Evolutionary conservation across 64 coral and sea anemone species (phyloP), one percentile per base, ranked within the genome.

Genomic region (Exaiptasia diaphana): DNA sequence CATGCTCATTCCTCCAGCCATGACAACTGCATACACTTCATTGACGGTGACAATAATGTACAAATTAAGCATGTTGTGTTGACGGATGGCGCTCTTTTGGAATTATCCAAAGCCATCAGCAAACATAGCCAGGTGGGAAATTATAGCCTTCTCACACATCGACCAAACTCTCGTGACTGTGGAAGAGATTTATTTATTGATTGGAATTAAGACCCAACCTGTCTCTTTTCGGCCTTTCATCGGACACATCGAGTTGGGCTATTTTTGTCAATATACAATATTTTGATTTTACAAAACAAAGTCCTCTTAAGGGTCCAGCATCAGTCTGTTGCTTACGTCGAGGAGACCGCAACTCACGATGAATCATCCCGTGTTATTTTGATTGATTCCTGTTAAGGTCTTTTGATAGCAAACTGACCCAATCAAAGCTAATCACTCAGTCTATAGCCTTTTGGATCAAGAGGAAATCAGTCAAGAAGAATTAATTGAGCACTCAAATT

Each of bases 101-200:
- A 65, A 65, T 65, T 65, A 65, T 65, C 61, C 61, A 65, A 65
- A 65, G 61, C 61, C 61, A 65, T 65, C 61, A 65, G 61, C 61
- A 65, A 65, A 65, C 61, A 65, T 24, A 11, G 32, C 61, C 61
- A 65, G 61, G 61, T 65, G 61, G 61, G 61, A 65, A 35, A 65
- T 65, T 65, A n/a, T n/a, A 65, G 31, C 61, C 30, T 65, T 14
- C 38, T 33, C 61, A 65, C 14, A 65, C 30, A 65, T 37, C 30
- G 61, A 65, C 22, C 61, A 65, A 28, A 33, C 61, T 65, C 29
- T 65, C 61, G 61, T 65, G 61, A 65, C 61, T 65, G 29, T 32
- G 58, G 61, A 28, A 65, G 32, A 65, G 26, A 35, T 26, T 65
- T 65, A 65, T 65, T 65, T 34, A 65, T 65, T n/a, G n/a, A n/a